A percentile compares a stretch with the other conserved stretches of the same genome.
phyloP scores from a whole-genome alignment of 2,888 invertebrate species.

The Diaperis boleti region DNA sequence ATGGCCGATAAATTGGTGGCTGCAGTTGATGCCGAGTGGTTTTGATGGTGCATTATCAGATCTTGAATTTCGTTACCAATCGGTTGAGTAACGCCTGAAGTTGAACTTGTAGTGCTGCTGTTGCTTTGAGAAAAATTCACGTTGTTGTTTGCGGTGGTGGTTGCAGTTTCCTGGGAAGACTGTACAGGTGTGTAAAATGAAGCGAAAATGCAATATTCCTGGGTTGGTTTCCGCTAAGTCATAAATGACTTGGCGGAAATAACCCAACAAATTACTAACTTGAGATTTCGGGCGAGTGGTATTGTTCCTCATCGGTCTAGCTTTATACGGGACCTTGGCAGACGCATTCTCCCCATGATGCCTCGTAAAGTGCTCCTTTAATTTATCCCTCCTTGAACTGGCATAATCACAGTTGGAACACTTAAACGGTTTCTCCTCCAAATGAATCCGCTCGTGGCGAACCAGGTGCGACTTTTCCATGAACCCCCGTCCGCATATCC shows the following conservation, averaged over 20 bases:
- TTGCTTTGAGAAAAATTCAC: slow-evolving; percentile 61
- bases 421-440: slow-evolving; percentile 74
- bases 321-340: slow-evolving; percentile 69
- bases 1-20: slow-evolving; percentile 57
- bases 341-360: slow-evolving; percentile 69
- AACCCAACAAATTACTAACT: too few relatives aligned
- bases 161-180: slow-evolving; percentile 57
- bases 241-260: too few relatives aligned
- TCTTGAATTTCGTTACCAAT: slow-evolving; percentile 65
- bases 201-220: too few relatives aligned
- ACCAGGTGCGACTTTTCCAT: slow-evolving; percentile 77
- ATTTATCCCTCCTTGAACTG: slow-evolving; percentile 74
- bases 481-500: slow-evolving; percentile 73
- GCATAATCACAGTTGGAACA: slow-evolving; percentile 76
- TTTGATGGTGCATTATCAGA: slow-evolving; percentile 66
- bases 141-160: slow-evolving; percentile 52
- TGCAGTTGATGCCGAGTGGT: slow-evolving; percentile 59
- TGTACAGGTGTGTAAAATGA: too few relatives aligned
- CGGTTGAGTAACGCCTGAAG: slow-evolving; percentile 55
- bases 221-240: too few relatives aligned
- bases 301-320: slow-evolving; percentile 64
- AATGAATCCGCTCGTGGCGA: slow-evolving; percentile 75
- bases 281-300: slow-evolving; percentile 59
- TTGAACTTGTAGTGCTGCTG: slow-evolving; percentile 50
- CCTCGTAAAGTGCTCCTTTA: slow-evolving; percentile 71